A percentile compares a stretch with the other conserved stretches of the same genome.
These are phyloP conservation scores for Nemurella pictetii DNA, from an alignment of 2,888 invertebrate species.

Conservation along the genomic window DNA sequence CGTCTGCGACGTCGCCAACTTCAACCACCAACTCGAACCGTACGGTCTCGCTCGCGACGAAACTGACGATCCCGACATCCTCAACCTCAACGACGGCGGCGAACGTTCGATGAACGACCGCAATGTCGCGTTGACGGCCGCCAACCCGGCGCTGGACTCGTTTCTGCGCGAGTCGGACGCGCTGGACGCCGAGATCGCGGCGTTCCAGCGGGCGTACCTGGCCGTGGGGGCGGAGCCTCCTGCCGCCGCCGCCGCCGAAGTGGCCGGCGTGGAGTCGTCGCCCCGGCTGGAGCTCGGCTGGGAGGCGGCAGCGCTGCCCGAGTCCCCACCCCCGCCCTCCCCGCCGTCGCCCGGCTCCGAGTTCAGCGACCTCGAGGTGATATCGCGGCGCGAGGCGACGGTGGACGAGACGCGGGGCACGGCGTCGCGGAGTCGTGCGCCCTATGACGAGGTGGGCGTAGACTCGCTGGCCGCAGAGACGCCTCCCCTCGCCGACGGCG, in stretches of 20 bases:
- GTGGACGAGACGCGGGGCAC: conserved; percentile 1
- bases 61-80: too few relatives aligned
- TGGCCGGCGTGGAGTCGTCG: not conserved
- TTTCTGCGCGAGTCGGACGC: not conserved
- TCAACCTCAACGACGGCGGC: too few relatives aligned
- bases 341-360: not conserved
- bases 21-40: too few relatives aligned
- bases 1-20: too few relatives aligned
- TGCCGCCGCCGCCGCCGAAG: not conserved
- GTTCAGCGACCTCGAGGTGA: conserved; percentile 2
- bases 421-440: not conserved
- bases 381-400: not conserved
- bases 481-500: not conserved
- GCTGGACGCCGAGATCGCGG: not conserved
- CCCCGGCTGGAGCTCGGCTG: not conserved
- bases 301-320: not conserved
- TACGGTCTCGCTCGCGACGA: too few relatives aligned
- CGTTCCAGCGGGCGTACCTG: not conserved
- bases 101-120: too few relatives aligned
- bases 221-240: not conserved
- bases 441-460: conserved; percentile 18
- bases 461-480: not conserved
- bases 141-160: not conserved
- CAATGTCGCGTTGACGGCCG: too few relatives aligned
- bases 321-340: not conserved